Evolutionary conservation across 2,113 vertebrate genomes (phyloP).

Genomic region (Solea solea): DNA sequence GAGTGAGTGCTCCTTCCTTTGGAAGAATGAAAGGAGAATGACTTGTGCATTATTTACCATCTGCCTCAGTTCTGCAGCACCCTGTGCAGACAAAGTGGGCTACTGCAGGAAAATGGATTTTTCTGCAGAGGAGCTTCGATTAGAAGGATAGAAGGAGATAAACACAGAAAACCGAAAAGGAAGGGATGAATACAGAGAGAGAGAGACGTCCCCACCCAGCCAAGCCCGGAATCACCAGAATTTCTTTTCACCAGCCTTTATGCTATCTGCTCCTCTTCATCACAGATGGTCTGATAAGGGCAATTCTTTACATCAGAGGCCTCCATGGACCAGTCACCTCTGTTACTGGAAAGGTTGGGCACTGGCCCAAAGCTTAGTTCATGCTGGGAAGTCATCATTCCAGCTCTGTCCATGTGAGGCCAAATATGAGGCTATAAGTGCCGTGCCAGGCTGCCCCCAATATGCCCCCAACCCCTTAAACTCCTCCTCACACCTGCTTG

Average conservation of each 20-base stretch:
- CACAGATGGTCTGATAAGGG: constrained; percentile 64
- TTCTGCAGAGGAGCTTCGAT: constrained; percentile 61
- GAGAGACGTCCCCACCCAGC: constrained; percentile 11
- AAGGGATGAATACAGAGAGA: constrained; percentile 31
- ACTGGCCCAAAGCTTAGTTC: constrained; percentile 53
- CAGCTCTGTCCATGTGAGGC: constrained; percentile 54
- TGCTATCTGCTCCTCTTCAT: constrained; percentile 35
- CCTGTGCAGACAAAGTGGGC: constrained; percentile 65
- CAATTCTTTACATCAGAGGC: constrained; percentile 63
- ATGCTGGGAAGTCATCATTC: constrained; percentile 57
- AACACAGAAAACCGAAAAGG: constrained; percentile 31
- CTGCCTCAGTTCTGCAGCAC: constrained; percentile 47
- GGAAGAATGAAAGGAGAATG: constrained; percentile 68
- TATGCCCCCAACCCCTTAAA: constrained; percentile 42
- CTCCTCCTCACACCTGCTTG: constrained; percentile 17
- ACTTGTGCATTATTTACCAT: constrained; percentile 83
- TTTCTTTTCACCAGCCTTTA: constrained; percentile 20
- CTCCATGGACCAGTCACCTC: constrained; percentile 64
- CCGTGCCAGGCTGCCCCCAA: constrained; percentile 38
- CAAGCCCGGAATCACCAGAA: constrained; percentile 31
- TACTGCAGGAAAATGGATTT: constrained; percentile 74
- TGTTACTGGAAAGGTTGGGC: constrained; percentile 67
- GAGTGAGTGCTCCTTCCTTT: constrained; percentile 50
- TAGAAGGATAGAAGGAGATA: constrained; percentile 45
- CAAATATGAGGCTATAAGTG: constrained; percentile 49